Percentiles rank a stretch among this genome's conserved stretches.
Evolutionary conservation across 2,797 vertebrate species (phyloP).

Genomic region (Enteromius thamalakanensis): DNA sequence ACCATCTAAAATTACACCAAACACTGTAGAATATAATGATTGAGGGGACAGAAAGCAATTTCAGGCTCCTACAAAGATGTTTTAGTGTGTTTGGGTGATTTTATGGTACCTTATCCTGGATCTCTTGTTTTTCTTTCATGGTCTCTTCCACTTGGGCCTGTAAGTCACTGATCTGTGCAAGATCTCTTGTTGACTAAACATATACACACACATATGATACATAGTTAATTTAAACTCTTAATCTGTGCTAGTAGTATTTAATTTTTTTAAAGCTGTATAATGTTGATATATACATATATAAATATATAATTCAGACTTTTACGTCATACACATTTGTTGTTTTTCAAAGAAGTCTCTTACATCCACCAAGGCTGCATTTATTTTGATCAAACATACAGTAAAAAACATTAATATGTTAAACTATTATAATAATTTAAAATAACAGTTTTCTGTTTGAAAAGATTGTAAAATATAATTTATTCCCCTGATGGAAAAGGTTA

Average conservation of each 20-base stretch:
- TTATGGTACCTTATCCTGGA: conserved; percentile 93
- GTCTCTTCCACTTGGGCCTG: conserved; percentile 93
- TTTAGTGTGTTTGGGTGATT: not conserved
- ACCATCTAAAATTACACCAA: not conserved
- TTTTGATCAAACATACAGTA: not conserved
- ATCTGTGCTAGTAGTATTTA: not conserved
- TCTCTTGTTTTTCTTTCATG: conserved; percentile 94
- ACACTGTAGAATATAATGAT: not conserved
- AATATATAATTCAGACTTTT: not conserved
- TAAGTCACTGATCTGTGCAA: conserved; percentile 95
- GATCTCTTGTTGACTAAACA: conserved; percentile 88
- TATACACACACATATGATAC: conserved; percentile 45
- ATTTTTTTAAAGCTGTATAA: not conserved
- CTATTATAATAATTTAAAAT: not conserved
- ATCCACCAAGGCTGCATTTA: not conserved
- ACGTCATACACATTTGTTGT: not conserved
- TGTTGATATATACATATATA: not conserved
- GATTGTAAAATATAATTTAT: not conserved
- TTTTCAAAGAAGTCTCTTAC: not conserved
- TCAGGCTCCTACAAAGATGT: not conserved
- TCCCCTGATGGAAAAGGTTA: not conserved
- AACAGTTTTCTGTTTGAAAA: not conserved
- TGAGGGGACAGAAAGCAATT: not conserved
- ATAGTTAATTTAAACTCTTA: not conserved
- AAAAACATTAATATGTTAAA: not conserved